phyloP scores from a whole-genome alignment of 2,113 vertebrate genomes.

The Zosterops pallidus region DNA sequence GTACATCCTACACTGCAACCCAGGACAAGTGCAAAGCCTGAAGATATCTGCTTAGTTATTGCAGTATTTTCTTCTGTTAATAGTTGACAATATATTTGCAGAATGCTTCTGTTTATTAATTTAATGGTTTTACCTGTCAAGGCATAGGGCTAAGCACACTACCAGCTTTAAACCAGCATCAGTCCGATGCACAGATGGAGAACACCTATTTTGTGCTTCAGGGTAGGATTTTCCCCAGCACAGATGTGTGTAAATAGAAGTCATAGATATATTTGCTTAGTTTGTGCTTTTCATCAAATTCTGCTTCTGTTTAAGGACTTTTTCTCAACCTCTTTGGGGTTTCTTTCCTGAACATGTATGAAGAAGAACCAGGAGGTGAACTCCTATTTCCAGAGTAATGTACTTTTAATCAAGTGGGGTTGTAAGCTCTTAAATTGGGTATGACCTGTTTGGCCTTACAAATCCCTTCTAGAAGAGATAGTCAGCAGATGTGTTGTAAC shows the following conservation, averaged over 20 bases:
- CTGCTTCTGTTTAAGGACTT: neutral
- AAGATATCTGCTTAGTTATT: neutral
- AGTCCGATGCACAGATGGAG: neutral
- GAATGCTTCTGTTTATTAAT: rapidly evolving
- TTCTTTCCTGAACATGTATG: neutral
- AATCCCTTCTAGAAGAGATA: slow-evolving; percentile 52
- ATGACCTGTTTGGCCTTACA: slow-evolving; percentile 50
- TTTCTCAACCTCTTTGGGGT: neutral
- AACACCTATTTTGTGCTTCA: neutral
- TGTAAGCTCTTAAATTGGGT: slow-evolving; percentile 48
- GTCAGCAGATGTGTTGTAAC: slow-evolving; percentile 35
- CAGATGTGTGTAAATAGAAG: neutral
- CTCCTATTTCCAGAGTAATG: slow-evolving; percentile 20
- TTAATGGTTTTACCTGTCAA: neutral
- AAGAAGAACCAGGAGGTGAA: neutral
- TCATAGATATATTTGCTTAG: neutral
- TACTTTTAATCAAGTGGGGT: slow-evolving; percentile 1
- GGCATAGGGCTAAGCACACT: neutral
- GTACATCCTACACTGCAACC: no score
- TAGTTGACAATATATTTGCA: neutral
- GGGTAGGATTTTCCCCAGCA: neutral
- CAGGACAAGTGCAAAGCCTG: no score
- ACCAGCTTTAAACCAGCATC: neutral
- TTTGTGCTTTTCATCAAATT: neutral
- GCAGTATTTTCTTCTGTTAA: neutral